Conservation (phyloP, 2,797 vertebrate species). For the Setipinna tenuifilis region DNA sequence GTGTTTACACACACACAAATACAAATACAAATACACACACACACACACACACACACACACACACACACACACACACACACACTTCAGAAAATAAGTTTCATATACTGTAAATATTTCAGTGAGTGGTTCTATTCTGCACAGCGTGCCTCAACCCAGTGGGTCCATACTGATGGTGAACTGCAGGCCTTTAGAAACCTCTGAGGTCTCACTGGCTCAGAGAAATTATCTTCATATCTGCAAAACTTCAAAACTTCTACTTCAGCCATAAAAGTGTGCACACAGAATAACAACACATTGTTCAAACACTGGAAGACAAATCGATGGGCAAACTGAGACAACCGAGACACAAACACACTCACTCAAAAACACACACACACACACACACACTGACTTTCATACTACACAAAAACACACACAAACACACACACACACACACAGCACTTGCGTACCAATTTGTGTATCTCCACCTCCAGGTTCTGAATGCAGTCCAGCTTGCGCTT, state of each 20-base stretch:
- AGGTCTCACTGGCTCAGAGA: neutral
- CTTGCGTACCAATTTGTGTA: constrained; percentile 85
- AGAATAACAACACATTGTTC: neutral
- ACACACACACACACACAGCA: neutral
- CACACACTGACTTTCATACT: constrained; percentile 22
- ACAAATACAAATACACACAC: too few species aligned
- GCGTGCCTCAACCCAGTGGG: neutral
- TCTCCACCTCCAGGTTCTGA: constrained; percentile 94
- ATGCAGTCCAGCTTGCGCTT: constrained; percentile 97
- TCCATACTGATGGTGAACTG: neutral
- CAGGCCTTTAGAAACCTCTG: neutral
- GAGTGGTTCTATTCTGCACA: neutral
- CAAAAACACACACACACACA: constrained; percentile 72
- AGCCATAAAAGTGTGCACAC: neutral
- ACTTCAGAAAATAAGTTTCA: neutral
- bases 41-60: neutral
- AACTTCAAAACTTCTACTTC: neutral
- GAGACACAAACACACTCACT: constrained; percentile 69
- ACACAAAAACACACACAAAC: neutral
- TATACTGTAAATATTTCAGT: neutral
- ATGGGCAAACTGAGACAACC: neutral
- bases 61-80: neutral
- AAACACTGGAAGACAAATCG: neutral
- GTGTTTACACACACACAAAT: neutral
- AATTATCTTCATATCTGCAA: neutral